phyloP scores from a whole-genome alignment of 2,888 invertebrate genomes.

The Plutella xylostella region DNA sequence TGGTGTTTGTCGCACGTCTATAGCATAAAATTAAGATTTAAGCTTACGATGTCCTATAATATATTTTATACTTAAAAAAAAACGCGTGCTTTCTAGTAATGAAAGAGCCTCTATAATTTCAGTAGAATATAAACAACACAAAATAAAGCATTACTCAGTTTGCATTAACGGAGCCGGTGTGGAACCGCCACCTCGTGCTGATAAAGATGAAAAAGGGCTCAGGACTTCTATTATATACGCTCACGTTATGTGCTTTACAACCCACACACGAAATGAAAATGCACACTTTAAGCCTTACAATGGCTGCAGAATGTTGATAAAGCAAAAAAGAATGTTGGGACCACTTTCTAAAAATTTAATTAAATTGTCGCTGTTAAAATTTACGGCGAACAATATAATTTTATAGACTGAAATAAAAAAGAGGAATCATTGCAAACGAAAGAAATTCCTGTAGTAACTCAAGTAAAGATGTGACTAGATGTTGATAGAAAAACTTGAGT shows the following conservation, averaged over 20 bases:
- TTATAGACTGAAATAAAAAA: slow-evolving; percentile 39
- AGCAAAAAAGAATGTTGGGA: background rate
- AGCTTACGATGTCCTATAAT: no score
- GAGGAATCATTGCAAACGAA: slow-evolving; percentile 15
- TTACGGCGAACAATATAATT: slow-evolving; percentile 50
- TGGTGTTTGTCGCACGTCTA: slow-evolving; percentile 8
- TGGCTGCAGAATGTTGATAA: background rate
- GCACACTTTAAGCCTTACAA: no score
- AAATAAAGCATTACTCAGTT: slow-evolving; percentile 44
- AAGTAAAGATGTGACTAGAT: background rate
- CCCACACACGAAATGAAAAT: no score
- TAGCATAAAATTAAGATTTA: no score
- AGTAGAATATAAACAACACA: slow-evolving; percentile 44
- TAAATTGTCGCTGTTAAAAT: slow-evolving; percentile 47
- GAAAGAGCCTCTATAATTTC: slow-evolving; percentile 43
- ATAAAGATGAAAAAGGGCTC: no score
- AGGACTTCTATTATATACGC: no score
- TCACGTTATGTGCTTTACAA: no score
- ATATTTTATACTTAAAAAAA: no score
- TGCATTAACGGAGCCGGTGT: no score
- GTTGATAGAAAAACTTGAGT: background rate
- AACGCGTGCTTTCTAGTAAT: slow-evolving; percentile 47
- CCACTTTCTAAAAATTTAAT: slow-evolving; percentile 44
- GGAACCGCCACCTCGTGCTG: no score
- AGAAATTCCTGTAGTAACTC: background rate